Evolutionary conservation across 2,797 vertebrate genomes (phyloP).

Genomic region (Danio albolineatus): DNA sequence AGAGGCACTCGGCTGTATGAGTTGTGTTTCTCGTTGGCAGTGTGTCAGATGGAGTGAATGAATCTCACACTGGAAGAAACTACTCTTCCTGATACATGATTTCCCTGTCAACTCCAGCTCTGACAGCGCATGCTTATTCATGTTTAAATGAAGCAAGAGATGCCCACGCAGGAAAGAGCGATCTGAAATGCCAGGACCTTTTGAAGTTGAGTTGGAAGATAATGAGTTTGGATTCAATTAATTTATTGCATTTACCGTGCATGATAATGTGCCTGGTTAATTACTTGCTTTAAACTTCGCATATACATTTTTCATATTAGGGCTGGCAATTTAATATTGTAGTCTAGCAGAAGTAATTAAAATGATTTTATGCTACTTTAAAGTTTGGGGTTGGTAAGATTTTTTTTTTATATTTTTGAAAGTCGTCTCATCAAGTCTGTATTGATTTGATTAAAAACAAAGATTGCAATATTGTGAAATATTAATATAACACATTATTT

Average conservation of each 20-base stretch:
- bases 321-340: slow-evolving; percentile 1
- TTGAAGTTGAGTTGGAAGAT: neutral
- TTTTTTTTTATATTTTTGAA: neutral
- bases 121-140: slow-evolving; percentile 14
- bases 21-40: slow-evolving; percentile 5
- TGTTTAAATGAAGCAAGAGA: neutral
- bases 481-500: neutral
- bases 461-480: neutral
- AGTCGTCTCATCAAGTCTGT: neutral
- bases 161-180: neutral
- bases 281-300: neutral
- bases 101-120: slow-evolving; percentile 21
- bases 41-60: slow-evolving; percentile 28
- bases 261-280: slow-evolving; percentile 14
- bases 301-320: neutral
- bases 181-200: neutral
- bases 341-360: neutral
- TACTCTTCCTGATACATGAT: slow-evolving; percentile 5
- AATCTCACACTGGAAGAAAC: slow-evolving; percentile 30
- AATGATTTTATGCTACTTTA: neutral
- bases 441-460: slow-evolving; percentile 3
- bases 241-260: slow-evolving; percentile 13
- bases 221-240: neutral
- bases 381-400: neutral
- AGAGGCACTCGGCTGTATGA: slow-evolving; percentile 10